A percentile compares a stretch with the other conserved stretches of the same genome.
These are phyloP conservation scores for Pardalotus punctatus DNA, from an alignment of 2,113 vertebrate species.

Conservation along the genomic window DNA sequence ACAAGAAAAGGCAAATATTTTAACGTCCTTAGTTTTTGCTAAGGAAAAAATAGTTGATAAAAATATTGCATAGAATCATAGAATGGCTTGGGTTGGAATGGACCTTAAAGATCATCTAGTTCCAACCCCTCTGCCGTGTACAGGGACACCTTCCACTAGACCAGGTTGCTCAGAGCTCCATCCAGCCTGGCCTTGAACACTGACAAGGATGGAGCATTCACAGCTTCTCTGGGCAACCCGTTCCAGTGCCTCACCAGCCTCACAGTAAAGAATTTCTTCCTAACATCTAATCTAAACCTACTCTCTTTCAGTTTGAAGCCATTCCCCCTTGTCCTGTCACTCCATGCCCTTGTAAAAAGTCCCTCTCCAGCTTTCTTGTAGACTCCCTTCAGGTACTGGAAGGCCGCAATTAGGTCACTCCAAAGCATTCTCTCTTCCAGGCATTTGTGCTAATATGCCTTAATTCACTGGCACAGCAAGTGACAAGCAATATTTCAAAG, in stretches of 20 bases:
- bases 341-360: background rate
- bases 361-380: background rate
- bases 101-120: background rate
- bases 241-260: background rate
- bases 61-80: background rate
- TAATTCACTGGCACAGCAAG: background rate
- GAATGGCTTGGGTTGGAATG: background rate
- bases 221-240: background rate
- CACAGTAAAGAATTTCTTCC: background rate
- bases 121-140: background rate
- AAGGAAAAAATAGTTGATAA: background rate
- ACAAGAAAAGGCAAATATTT: background rate
- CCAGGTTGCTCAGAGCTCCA: background rate
- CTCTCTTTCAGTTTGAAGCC: background rate
- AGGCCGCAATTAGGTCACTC: background rate
- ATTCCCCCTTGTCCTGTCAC: background rate
- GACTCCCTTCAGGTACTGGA: background rate
- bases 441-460: background rate
- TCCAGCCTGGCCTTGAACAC: background rate
- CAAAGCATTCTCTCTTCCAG: background rate
- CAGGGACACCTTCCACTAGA: background rate
- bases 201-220: background rate
- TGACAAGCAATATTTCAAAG: background rate
- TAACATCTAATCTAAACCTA: background rate
- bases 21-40: background rate